Evolutionary conservation across 2,888 invertebrate species (phyloP).

Genomic region (Phortica magna): DNA sequence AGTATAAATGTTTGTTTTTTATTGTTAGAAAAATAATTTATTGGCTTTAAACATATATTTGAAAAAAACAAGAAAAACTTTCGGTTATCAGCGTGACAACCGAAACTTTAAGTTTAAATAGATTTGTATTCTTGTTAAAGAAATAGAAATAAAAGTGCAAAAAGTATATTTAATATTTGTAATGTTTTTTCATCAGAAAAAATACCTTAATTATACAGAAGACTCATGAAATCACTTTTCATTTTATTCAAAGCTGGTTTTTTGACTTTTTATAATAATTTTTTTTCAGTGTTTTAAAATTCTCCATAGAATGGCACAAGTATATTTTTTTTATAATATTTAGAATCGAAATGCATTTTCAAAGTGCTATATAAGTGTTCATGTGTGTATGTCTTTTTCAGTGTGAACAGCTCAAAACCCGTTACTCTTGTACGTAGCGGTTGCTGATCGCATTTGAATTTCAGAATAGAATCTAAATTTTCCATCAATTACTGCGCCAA

Average conservation of each 20-base stretch:
- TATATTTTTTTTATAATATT: slow-evolving; percentile 46
- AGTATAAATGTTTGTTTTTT: slow-evolving; percentile 40
- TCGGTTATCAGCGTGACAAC: slow-evolving; percentile 10
- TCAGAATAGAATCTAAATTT: slow-evolving; percentile 11
- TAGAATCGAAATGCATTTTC: slow-evolving; percentile 42
- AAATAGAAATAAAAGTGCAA: not conserved
- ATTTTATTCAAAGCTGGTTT: not conserved
- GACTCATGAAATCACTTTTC: slow-evolving; percentile 25
- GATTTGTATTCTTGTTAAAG: slow-evolving; percentile 20
- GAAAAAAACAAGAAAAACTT: slow-evolving; percentile 45
- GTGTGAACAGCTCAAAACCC: slow-evolving; percentile 37
- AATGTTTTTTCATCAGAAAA: not conserved
- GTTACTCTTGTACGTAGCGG: slow-evolving; percentile 59
- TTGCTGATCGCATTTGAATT: slow-evolving; percentile 45
- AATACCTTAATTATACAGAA: slow-evolving; percentile 19
- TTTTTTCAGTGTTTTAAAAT: slow-evolving; percentile 43
- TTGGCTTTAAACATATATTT: slow-evolving; percentile 55
- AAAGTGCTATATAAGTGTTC: slow-evolving; percentile 1
- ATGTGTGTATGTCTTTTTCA: not conserved
- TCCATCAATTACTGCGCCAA: slow-evolving; percentile 45
- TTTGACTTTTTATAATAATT: not conserved
- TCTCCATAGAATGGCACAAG: slow-evolving; percentile 67
- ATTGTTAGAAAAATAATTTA: slow-evolving; percentile 69
- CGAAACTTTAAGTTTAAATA: slow-evolving; percentile 58
- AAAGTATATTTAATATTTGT: not conserved